phyloP scores from a whole-genome alignment of 1,140 invertebrate species.

The Andrena cerasifolii region DNA sequence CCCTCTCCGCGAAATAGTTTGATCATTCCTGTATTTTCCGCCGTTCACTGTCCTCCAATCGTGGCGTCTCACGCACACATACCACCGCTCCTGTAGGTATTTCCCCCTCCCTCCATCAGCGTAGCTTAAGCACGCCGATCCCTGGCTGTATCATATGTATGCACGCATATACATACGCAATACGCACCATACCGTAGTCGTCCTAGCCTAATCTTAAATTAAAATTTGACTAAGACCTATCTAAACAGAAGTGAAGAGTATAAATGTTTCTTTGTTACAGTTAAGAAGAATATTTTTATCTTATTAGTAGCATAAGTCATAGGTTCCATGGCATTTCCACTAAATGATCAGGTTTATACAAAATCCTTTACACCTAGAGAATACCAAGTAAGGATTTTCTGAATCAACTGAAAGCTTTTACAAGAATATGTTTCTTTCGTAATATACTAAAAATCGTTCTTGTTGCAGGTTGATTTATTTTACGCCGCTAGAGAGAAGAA shows the following conservation, averaged over 20 bases:
- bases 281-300: slow-evolving; percentile 17
- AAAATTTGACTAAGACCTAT: not conserved
- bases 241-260: slow-evolving; percentile 14
- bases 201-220: slow-evolving; percentile 42
- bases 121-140: no score
- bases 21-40: no score
- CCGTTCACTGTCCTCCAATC: no score
- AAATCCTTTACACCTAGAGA: slow-evolving; percentile 89
- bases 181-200: not conserved
- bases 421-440: not conserved
- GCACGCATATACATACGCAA: no score
- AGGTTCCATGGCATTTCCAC: slow-evolving; percentile 84
- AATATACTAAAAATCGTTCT: not conserved
- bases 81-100: no score
- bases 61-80: no score
- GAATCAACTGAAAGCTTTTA: slow-evolving; percentile 14
- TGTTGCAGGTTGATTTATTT: slow-evolving; percentile 88
- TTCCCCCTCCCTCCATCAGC: no score
- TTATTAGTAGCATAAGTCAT: slow-evolving; percentile 13
- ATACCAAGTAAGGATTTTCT: slow-evolving; percentile 84
- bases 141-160: no score
- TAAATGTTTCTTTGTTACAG: slow-evolving; percentile 12
- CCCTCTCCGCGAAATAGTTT: no score
- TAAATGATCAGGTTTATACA: slow-evolving; percentile 86
- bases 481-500: slow-evolving; percentile 90